A percentile compares a stretch with the other conserved stretches of the same genome.
phyloP scores from a whole-genome alignment of 2,888 invertebrate species.

The Fabriciana adippe region DNA sequence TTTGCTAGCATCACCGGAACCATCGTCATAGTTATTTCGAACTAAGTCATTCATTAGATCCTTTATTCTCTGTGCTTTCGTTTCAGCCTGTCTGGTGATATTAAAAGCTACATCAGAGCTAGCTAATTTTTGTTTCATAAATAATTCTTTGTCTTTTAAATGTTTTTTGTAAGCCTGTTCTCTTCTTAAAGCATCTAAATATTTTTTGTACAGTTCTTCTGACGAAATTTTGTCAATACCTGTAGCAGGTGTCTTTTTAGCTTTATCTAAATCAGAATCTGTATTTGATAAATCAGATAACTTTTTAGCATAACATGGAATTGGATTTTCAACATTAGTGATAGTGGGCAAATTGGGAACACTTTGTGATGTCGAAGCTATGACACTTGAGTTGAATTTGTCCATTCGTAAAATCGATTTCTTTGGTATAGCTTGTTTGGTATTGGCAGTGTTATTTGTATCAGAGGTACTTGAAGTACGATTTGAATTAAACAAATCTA shows the following conservation, averaged over 20 bases:
- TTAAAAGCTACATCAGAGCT: conserved; percentile 61
- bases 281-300: conserved; percentile 51
- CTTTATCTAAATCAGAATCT: conserved; percentile 66
- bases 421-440: conserved; percentile 54
- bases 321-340: conserved; percentile 52
- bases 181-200: conserved; percentile 65
- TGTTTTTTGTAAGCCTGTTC: conserved; percentile 69
- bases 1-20: conserved; percentile 76
- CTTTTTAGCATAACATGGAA: conserved; percentile 49
- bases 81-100: conserved; percentile 46
- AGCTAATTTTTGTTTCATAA: conserved; percentile 69
- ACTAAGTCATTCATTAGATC: conserved; percentile 72
- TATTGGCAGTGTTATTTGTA: conserved; percentile 55
- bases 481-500: conserved; percentile 53
- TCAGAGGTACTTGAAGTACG: conserved; percentile 72
- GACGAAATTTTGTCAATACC: conserved; percentile 64
- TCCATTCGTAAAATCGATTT: conserved; percentile 71
- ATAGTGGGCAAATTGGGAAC: conserved; percentile 66
- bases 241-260: conserved; percentile 59
- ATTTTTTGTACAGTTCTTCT: conserved; percentile 69
- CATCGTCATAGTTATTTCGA: conserved; percentile 72
- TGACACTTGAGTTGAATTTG: conserved; percentile 62
- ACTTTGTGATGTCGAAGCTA: conserved; percentile 74
- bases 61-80: conserved; percentile 57
- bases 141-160: conserved; percentile 67